A percentile compares a stretch with the other conserved stretches of the same genome.
Evolutionary conservation across 1,140 invertebrate genomes (phyloP).

Genomic region (Drosophila neocordata): DNA sequence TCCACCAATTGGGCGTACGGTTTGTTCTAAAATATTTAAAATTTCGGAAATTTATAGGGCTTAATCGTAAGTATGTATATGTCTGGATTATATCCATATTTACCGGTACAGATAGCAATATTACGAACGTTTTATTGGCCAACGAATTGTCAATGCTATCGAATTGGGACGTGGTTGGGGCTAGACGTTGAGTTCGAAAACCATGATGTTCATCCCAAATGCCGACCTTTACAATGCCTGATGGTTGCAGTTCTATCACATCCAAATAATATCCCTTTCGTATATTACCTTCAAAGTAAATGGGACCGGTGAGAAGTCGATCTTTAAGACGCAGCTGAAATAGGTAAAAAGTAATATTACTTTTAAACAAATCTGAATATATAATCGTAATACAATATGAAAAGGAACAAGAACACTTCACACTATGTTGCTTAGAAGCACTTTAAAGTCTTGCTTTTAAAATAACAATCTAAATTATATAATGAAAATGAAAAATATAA

Average conservation of each 20-base stretch:
- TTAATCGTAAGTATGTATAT: not conserved
- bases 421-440: too few species aligned
- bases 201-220: constrained; percentile 86
- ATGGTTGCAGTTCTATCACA: constrained; percentile 88
- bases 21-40: constrained; percentile 85
- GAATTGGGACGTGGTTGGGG: constrained; percentile 51
- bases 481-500: too few species aligned
- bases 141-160: constrained; percentile 85
- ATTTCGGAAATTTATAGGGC: too few species aligned
- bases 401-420: too few species aligned
- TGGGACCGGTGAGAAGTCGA: constrained; percentile 88
- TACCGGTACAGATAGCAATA: constrained; percentile 86
- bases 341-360: constrained; percentile 52
- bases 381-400: too few species aligned
- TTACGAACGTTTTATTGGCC: constrained; percentile 91
- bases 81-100: not conserved
- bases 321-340: constrained; percentile 59
- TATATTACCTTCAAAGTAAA: constrained; percentile 93
- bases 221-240: constrained; percentile 89
- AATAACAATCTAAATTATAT: too few species aligned
- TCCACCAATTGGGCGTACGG: constrained; percentile 94
- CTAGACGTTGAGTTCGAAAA: constrained; percentile 58
- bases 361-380: constrained; percentile 62
- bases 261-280: constrained; percentile 91
- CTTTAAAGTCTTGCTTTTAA: too few species aligned